phyloP scores from a whole-genome alignment of 1,140 invertebrate genomes.

The Sarcophaga peregrina region DNA sequence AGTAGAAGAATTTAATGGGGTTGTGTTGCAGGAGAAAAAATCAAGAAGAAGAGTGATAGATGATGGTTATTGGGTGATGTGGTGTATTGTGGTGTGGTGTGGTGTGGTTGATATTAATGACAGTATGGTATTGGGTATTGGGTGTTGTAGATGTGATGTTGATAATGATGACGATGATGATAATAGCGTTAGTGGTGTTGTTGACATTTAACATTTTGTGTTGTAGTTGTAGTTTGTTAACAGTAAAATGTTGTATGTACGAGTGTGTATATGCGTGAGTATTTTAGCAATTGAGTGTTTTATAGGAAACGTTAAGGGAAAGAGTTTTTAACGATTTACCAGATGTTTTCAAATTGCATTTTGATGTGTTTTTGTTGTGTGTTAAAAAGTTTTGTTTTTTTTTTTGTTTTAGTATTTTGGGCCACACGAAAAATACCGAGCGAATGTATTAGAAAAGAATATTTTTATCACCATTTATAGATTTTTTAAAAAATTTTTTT shows the following conservation, averaged over 20 bases:
- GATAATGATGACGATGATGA: background rate
- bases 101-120: background rate
- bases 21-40: too few species aligned
- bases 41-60: too few species aligned
- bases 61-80: too few species aligned
- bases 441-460: background rate
- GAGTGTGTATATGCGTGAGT: background rate
- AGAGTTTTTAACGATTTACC: conserved; percentile 41
- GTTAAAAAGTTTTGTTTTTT: conserved; percentile 17
- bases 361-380: conserved; percentile 44
- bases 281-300: conserved; percentile 1
- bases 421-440: background rate
- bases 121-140: background rate
- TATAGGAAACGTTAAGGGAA: background rate
- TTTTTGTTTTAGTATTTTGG: background rate
- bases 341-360: conserved; percentile 48
- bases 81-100: background rate
- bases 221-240: conserved; percentile 23
- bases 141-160: background rate
- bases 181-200: conserved; percentile 41
- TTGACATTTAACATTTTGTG: conserved; percentile 50
- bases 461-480: conserved; percentile 22
- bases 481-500: background rate
- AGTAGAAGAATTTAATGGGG: background rate
- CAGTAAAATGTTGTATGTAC: background rate